phyloP scores from a whole-genome alignment of 2,113 vertebrate species.

The Hippocampus guttulatus region DNA sequence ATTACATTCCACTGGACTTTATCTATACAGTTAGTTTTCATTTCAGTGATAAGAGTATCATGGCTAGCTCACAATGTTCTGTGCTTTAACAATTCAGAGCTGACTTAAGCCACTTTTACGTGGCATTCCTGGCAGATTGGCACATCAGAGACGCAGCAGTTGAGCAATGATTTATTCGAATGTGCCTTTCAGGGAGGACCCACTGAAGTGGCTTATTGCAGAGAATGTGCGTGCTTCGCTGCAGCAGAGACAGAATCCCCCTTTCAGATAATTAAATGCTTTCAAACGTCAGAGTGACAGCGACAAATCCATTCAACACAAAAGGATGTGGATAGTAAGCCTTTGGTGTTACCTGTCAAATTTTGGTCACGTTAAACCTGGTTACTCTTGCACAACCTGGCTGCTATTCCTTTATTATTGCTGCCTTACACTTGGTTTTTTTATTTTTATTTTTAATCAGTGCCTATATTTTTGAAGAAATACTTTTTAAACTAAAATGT shows the following conservation, averaged over 20 bases:
- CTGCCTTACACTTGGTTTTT: no score
- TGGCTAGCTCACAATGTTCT: conserved; percentile 30
- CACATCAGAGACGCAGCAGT: neutral
- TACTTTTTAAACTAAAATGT: no score
- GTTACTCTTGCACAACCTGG: no score
- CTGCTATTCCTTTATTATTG: neutral
- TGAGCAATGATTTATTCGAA: neutral
- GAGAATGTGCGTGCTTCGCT: neutral
- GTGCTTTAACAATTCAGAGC: conserved; percentile 29
- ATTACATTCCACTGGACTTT: conserved; percentile 34
- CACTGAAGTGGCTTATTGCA: neutral
- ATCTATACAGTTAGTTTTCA: conserved; percentile 26
- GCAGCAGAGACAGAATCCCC: neutral
- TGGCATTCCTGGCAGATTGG: neutral
- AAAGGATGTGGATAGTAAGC: neutral
- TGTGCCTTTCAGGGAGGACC: neutral
- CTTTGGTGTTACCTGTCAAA: neutral
- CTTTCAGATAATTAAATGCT: neutral
- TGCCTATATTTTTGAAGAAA: no score
- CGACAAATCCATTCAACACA: neutral
- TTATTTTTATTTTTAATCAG: neutral
- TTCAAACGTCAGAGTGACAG: neutral
- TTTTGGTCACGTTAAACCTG: neutral
- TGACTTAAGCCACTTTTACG: conserved; percentile 5
- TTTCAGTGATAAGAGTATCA: conserved; percentile 9